These are phyloP conservation scores for Anneissia japonica DNA, from an alignment of 35 echinoderm and acorn worm species.

Conservation along the genomic window DNA sequence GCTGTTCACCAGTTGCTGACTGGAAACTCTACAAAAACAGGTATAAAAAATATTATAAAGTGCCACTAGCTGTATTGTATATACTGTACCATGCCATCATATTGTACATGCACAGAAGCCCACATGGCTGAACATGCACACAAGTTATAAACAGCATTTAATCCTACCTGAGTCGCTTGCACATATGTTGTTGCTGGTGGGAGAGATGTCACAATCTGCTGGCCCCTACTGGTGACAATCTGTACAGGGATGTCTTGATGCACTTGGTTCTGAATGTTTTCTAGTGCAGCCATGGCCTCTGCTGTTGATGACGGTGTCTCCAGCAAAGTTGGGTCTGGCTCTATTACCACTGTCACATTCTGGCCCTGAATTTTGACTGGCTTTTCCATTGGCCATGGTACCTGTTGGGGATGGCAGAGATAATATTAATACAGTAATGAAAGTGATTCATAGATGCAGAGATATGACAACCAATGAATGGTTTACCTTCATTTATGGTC, in stretches of 20 bases:
- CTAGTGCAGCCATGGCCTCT: conserved; percentile 83
- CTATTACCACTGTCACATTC: conserved; percentile 92
- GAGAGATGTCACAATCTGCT: conserved; percentile 21
- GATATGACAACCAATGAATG: too few relatives aligned
- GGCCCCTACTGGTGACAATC: not conserved
- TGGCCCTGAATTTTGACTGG: conserved; percentile 91
- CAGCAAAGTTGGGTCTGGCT: conserved; percentile 80
- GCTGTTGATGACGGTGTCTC: conserved; percentile 41
- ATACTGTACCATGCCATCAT: too few relatives aligned
- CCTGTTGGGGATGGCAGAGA: too few relatives aligned
- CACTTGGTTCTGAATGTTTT: conserved; percentile 5
- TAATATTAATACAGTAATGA: too few relatives aligned
- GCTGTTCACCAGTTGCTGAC: not conserved
- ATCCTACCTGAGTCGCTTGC: not conserved
- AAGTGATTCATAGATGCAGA: too few relatives aligned
- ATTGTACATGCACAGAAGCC: too few relatives aligned
- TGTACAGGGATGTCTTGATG: not conserved
- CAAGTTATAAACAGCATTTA: too few relatives aligned
- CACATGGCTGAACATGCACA: too few relatives aligned
- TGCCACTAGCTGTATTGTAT: too few relatives aligned
- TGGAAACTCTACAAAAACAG: not conserved
- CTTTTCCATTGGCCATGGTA: conserved; percentile 99
- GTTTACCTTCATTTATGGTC: too few relatives aligned
- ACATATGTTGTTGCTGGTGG: conserved; percentile 1
- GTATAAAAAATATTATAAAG: too few relatives aligned